A percentile compares a stretch with the other conserved stretches of the same genome.
phyloP scores from a whole-genome alignment of 1,140 invertebrate species.

The Drusus annulatus region DNA sequence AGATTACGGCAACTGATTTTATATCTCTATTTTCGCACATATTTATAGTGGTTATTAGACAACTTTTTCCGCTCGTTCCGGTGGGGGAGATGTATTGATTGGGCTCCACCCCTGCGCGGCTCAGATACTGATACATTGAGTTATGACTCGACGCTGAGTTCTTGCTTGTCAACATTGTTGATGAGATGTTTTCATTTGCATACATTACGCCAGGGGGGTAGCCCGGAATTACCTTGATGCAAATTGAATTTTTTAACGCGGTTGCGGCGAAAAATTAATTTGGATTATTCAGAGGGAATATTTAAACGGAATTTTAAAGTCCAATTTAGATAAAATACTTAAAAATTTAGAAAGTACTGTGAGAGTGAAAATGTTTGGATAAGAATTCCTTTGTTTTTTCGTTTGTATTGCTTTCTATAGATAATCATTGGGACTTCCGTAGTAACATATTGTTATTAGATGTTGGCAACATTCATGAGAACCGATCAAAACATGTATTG shows the following conservation, averaged over 20 bases:
- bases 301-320: not conserved
- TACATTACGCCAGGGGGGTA: slow-evolving; percentile 32
- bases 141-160: slow-evolving; percentile 45
- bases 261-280: slow-evolving; percentile 11
- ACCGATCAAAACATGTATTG: too few species aligned
- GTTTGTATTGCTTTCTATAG: too few species aligned
- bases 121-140: slow-evolving; percentile 19
- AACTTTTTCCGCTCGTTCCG: slow-evolving; percentile 48
- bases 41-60: slow-evolving; percentile 55
- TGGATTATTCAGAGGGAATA: slow-evolving; percentile 5
- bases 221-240: slow-evolving; percentile 17
- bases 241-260: slow-evolving; percentile 35
- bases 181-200: slow-evolving; percentile 51
- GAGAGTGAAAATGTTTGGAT: too few species aligned
- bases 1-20: not conserved
- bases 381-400: too few species aligned
- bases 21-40: slow-evolving; percentile 48
- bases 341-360: too few species aligned
- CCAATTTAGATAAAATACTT: too few species aligned
- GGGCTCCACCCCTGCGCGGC: not conserved
- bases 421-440: too few species aligned
- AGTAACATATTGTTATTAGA: too few species aligned
- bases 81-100: slow-evolving; percentile 39
- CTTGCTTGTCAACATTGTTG: slow-evolving; percentile 46
- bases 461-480: too few species aligned